Evolutionary conservation across 2,113 vertebrate species (phyloP), one percentile per base, ranked within the genome.

Genomic region (Cololabis saira): DNA sequence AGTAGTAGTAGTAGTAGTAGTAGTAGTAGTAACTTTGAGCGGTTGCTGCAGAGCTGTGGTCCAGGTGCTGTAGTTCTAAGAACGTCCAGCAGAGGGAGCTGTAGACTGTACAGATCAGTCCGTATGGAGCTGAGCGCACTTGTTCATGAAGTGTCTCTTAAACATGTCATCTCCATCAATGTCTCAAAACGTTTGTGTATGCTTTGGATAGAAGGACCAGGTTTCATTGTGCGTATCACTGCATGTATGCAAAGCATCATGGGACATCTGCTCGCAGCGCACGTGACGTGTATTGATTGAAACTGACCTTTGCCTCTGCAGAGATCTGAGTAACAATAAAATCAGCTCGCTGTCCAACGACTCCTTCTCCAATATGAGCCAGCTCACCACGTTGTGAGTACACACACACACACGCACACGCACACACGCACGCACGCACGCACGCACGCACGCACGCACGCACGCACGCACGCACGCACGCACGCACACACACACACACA

Each of bases 271-370:
- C 40, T 33, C 61, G 45, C 8, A 37, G 13, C 18, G 33, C 61
- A 47, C 48, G 42, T 53, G 8, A 47, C 48, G 42, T 53, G 8
- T 56, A 27, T 70, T 79, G 58, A 80, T 45, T 19, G 0, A 5
- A 54, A 17, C 41, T 67, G 18, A 83, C 53, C 14, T 56, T 80
- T 78, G 19, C 9, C 22, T 76, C 92, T 91, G 56, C 93, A 99
- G 98, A 0, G 97, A 99, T 67, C 89, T 99, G 87, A 99, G 98
- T 89, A 99, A 99, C 93, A 99, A 99, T 91, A 96, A 93, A 90
- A 99, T 99, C 93, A 96, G 92, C 76, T 95, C 94, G 48, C 85
- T 99, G 77, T 95, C 95, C 53, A 96, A 98, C 11, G 95, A 95
- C 7, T 97, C 97, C 70, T 98, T 99, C 87, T 95, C 92, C 87